These are phyloP conservation scores for Homalodisca vitripennis DNA, from an alignment of 1,140 invertebrate species.

Conservation along the genomic window DNA sequence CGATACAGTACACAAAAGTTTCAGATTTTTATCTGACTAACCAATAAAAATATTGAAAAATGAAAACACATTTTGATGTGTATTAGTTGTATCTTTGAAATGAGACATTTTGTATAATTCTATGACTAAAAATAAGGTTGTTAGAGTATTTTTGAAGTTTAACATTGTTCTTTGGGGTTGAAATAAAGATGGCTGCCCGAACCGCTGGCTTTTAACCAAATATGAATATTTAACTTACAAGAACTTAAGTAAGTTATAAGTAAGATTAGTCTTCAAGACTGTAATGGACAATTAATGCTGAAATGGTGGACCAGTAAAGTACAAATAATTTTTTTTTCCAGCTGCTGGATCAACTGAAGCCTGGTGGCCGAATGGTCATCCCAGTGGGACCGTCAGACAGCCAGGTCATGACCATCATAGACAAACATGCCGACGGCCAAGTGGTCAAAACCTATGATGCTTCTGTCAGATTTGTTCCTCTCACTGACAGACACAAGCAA, in stretches of 20 bases:
- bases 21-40: too few relatives aligned
- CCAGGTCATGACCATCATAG: conserved; percentile 80
- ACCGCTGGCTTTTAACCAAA: neutral
- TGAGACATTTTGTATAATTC: too few relatives aligned
- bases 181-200: too few relatives aligned
- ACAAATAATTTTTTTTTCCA: neutral
- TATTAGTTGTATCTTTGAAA: neutral
- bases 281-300: neutral
- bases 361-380: conserved; percentile 84
- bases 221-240: neutral
- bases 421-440: conserved; percentile 76
- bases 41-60: too few relatives aligned
- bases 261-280: neutral
- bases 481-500: conserved; percentile 13
- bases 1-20: too few relatives aligned
- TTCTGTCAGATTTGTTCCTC: conserved; percentile 4
- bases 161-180: too few relatives aligned
- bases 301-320: neutral
- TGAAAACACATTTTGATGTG: too few relatives aligned
- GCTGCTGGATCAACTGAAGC: conserved; percentile 65
- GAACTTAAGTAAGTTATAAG: neutral
- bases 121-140: too few relatives aligned
- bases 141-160: too few relatives aligned
- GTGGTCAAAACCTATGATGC: neutral
- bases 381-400: conserved; percentile 82